Evolutionary conservation across 2,888 invertebrate species (phyloP), one percentile per base, ranked within the genome.

Genomic region (Nemurella pictetii): DNA sequence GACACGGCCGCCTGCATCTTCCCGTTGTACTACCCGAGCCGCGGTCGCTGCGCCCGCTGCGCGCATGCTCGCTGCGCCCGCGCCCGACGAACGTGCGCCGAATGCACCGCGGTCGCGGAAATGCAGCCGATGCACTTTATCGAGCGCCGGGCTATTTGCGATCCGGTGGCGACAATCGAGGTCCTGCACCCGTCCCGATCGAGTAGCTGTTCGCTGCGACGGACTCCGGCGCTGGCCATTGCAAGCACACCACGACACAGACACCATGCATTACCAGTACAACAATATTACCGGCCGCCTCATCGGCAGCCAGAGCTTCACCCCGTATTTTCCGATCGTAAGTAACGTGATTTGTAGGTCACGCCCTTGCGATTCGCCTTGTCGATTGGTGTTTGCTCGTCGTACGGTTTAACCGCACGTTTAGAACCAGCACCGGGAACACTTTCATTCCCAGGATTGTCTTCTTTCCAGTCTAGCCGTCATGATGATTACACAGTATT

Each of bases 261-360:
- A 20, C 55, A 20, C 2, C 55, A 86, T 87, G 87, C 85, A 83
- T 80, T 86, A 87, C 75, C 84, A 87, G 26, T 87, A 75, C 26
- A 86, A 84, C 80, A 87, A 85, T 74, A 85, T 86, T 9, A 86
- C 87, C 15, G 86, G 86, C 4, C 84, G 84, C 27, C 78, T 87
- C 30, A 84, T 78, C 0, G 86, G 87, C 36, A 80, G 85, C 5
- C 36, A 78, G 26, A 81, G 84, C 55, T 84, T 86, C 27, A 84
- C 84, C n/a, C 87, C 87, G 12, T 87, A 85, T 85, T 87, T 80
- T 83, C 87, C 87, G 82, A 15, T 87, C 80, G 87, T 87, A 85
- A 86, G 74, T 85, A 84, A 55, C 55, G 55, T 55, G 3, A 12
- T 3, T 55, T 3, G 9, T 55, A 3, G 2, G 20, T 20, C 55